phyloP scores from a whole-genome alignment of 2,797 vertebrate genomes.

The Rhinoraja longicauda region DNA sequence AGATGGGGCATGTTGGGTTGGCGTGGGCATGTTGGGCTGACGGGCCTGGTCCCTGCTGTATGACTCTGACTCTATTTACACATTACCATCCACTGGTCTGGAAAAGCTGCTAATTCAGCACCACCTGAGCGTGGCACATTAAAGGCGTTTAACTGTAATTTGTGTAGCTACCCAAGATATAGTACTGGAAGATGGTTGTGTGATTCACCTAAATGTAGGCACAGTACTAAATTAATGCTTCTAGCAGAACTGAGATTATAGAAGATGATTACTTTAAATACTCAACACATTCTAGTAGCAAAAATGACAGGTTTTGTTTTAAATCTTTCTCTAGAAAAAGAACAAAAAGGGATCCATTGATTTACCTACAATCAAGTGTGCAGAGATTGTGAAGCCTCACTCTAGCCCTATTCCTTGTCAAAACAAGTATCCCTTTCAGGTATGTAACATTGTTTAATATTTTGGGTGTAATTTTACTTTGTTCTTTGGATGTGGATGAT shows the following conservation, averaged over 20 bases:
- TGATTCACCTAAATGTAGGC: not conserved
- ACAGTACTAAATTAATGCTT: not conserved
- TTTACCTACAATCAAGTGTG: constrained; percentile 77
- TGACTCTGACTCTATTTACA: too few species aligned
- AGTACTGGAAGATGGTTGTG: not conserved
- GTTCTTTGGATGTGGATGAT: not conserved
- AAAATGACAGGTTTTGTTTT: not conserved
- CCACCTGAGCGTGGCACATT: too few species aligned
- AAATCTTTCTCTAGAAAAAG: constrained; percentile 64
- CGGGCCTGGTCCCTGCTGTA: too few species aligned
- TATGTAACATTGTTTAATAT: constrained; percentile 47
- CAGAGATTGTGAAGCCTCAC: constrained; percentile 79
- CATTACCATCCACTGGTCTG: too few species aligned
- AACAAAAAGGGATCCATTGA: constrained; percentile 79
- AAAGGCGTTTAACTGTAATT: not conserved
- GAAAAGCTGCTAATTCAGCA: too few species aligned
- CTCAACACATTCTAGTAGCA: constrained; percentile 28
- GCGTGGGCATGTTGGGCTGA: too few species aligned
- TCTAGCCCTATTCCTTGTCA: constrained; percentile 73
- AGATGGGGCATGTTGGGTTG: too few species aligned
- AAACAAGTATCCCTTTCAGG: constrained; percentile 94
- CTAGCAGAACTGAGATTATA: not conserved
- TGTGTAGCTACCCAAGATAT: not conserved
- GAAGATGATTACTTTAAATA: constrained; percentile 22
- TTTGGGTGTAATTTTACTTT: not conserved